Conservation (phyloP, 2,797 vertebrate genomes). For the Psittacula derbiana region DNA sequence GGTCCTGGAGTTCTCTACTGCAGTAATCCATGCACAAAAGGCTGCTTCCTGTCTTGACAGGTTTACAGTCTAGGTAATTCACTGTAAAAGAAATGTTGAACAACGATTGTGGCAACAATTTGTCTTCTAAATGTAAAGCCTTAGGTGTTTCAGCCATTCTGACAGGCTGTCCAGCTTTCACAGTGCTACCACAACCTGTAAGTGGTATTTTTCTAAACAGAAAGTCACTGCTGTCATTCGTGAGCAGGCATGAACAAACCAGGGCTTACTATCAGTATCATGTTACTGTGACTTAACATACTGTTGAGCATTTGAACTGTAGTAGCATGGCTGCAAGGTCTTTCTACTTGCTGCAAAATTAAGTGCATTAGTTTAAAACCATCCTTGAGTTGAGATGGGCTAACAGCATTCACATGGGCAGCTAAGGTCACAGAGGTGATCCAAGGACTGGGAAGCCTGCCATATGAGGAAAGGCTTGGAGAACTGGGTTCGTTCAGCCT, state of each 20-base stretch:
- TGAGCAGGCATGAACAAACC: not conserved
- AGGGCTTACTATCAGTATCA: not conserved
- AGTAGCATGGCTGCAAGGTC: not conserved
- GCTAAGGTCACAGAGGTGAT: not conserved
- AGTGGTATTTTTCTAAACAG: not conserved
- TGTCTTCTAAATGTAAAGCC: not conserved
- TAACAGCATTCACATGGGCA: not conserved
- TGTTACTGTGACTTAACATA: not conserved
- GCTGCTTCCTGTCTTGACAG: not conserved
- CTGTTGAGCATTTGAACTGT: not conserved
- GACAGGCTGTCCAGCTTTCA: not conserved
- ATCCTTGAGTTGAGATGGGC: not conserved
- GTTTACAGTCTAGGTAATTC: not conserved
- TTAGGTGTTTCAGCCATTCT: not conserved
- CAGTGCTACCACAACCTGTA: not conserved
- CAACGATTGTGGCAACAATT: not conserved
- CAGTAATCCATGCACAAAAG: not conserved
- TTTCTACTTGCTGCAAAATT: not conserved
- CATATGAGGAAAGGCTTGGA: not conserved
- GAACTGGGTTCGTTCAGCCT: not conserved
- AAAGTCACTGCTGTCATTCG: not conserved
- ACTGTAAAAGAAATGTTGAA: not conserved
- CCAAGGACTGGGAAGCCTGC: not conserved
- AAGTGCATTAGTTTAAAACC: not conserved
- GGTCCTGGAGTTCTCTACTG: accelerated